Conservation (phyloP, 2,113 vertebrate genomes). For the Planiliza haematocheilus region DNA sequence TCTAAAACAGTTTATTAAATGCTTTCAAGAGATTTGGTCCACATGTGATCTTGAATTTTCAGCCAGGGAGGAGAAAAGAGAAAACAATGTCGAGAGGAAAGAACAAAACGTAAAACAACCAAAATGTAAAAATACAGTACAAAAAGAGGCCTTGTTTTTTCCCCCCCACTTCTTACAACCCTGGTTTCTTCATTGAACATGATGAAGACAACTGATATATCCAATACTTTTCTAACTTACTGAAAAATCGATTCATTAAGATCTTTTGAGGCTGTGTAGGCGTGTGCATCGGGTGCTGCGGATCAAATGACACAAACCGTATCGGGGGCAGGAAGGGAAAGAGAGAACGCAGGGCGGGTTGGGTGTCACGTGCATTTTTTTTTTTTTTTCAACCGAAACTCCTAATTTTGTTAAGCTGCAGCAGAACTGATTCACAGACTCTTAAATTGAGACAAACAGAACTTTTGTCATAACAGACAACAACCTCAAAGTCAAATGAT, state of each 20-base stretch:
- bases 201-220: slow-evolving; percentile 61
- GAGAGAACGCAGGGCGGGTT: no score
- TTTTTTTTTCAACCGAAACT: neutral
- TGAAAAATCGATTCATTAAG: slow-evolving; percentile 50
- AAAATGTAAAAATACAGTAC: slow-evolving; percentile 82
- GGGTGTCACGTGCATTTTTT: neutral
- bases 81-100: slow-evolving; percentile 72
- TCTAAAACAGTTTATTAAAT: slow-evolving; percentile 86
- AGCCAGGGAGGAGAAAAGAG: slow-evolving; percentile 79
- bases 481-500: neutral
- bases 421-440: neutral
- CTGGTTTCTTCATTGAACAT: slow-evolving; percentile 64
- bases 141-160: slow-evolving; percentile 77
- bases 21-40: slow-evolving; percentile 87
- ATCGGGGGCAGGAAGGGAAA: no score
- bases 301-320: slow-evolving; percentile 41
- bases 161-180: slow-evolving; percentile 68
- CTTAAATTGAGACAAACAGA: neutral
- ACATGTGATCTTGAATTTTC: slow-evolving; percentile 79
- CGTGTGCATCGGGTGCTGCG: slow-evolving; percentile 14
- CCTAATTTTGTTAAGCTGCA: neutral
- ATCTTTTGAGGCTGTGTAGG: slow-evolving; percentile 46
- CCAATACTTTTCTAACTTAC: slow-evolving; percentile 27
- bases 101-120: slow-evolving; percentile 47
- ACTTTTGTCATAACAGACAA: neutral